phyloP scores from a whole-genome alignment of 2,113 vertebrate genomes.

The Myotis brandtii region DNA sequence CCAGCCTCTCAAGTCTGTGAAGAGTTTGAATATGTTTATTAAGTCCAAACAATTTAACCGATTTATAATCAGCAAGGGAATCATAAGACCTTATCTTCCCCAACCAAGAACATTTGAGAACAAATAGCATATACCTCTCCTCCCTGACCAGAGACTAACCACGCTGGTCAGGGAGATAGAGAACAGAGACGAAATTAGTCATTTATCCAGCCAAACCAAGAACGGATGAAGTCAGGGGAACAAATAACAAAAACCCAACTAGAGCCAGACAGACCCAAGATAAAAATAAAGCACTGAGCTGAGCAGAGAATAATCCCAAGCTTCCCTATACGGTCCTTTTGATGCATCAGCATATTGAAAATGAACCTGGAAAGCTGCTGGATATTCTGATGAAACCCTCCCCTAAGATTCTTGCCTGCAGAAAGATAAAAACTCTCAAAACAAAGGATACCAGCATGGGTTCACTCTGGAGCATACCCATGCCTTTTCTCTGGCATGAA shows the following conservation, averaged over 20 bases:
- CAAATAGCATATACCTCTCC: not conserved
- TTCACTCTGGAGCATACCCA: no score
- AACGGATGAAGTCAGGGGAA: not conserved
- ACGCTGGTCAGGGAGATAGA: not conserved
- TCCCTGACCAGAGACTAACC: not conserved
- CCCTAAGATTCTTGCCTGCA: not conserved
- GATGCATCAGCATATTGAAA: not conserved
- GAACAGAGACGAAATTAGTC: not conserved
- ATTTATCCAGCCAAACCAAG: not conserved
- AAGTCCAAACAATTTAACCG: not conserved
- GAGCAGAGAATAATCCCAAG: not conserved
- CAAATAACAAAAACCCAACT: not conserved
- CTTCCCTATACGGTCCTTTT: not conserved
- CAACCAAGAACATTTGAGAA: not conserved
- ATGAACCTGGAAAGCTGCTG: not conserved
- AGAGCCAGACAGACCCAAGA: not conserved
- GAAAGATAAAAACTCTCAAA: not conserved
- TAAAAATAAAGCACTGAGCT: not conserved
- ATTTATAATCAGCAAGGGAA: not conserved
- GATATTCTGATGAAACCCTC: not conserved
- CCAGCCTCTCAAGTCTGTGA: constrained; percentile 46
- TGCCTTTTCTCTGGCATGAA: no score
- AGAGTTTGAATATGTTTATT: constrained; percentile 66
- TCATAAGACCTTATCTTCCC: not conserved
- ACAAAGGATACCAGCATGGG: not conserved